These are phyloP conservation scores for Drosophila willistoni DNA, from an alignment of 1,140 invertebrate species.

Conservation along the genomic window DNA sequence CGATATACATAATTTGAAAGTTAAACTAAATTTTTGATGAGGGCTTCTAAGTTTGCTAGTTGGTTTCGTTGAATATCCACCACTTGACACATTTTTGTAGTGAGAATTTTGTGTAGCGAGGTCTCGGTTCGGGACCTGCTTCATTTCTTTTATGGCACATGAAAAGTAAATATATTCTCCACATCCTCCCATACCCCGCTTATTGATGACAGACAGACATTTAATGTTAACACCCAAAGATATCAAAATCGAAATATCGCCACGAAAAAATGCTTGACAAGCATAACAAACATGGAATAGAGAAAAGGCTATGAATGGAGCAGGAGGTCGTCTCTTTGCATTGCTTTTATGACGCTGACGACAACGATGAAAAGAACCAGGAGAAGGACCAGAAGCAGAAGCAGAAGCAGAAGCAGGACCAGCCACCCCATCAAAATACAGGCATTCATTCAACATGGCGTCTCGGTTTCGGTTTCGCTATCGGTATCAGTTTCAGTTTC, in stretches of 20 bases:
- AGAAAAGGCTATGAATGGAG: conserved; percentile 26
- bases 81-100: conserved; percentile 12
- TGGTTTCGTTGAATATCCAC: conserved; percentile 61
- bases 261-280: conserved; percentile 79
- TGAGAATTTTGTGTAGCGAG: conserved; percentile 34
- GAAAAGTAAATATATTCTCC: conserved; percentile 68
- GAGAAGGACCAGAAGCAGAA: conserved; percentile 20
- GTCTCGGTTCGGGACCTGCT: not conserved
- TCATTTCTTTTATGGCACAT: conserved; percentile 53
- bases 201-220: conserved; percentile 56
- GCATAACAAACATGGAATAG: conserved; percentile 78
- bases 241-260: conserved; percentile 79
- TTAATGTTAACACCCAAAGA: conserved; percentile 81
- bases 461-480: conserved; percentile 24
- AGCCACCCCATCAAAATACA: conserved; percentile 23
- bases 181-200: not conserved
- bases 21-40: conserved; percentile 36
- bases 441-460: conserved; percentile 72
- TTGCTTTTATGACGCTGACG: conserved; percentile 61
- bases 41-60: conserved; percentile 27
- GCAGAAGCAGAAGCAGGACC: conserved; percentile 4
- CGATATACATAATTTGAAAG: conserved; percentile 49
- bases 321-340: conserved; percentile 21
- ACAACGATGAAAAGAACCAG: conserved; percentile 33
- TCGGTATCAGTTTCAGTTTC: conserved; percentile 53